Evolutionary conservation across 2,113 vertebrate genomes (phyloP).

Genomic region (Chiloscyllium plagiosum): DNA sequence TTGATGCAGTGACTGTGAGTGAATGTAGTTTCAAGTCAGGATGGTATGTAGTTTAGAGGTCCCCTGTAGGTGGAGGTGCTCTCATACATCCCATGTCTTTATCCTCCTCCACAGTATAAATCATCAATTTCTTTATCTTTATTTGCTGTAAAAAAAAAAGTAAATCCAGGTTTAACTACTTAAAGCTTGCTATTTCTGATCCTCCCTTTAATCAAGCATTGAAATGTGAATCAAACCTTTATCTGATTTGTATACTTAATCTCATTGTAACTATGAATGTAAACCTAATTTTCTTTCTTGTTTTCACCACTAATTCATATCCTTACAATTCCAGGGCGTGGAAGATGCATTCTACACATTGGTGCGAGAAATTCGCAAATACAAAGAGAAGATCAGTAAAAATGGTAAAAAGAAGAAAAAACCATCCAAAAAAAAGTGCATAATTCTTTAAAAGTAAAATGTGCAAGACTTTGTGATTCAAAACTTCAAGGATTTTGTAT

Average conservation of each 20-base stretch:
- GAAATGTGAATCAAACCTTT: background rate
- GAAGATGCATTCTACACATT: slow-evolving; percentile 77
- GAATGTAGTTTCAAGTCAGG: no score
- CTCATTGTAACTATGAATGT: background rate
- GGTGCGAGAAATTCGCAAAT: slow-evolving; percentile 74
- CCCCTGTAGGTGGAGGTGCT: no score
- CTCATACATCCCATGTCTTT: no score
- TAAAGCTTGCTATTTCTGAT: background rate
- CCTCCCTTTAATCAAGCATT: background rate
- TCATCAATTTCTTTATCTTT: no score
- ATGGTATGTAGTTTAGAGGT: no score
- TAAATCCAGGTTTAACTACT: background rate
- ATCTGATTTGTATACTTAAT: background rate
- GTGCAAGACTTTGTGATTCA: slow-evolving; percentile 6
- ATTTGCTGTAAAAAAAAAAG: no score
- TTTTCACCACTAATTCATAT: background rate
- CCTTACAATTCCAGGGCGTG: slow-evolving; percentile 58
- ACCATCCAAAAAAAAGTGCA: slow-evolving; percentile 67
- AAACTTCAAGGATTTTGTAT: background rate
- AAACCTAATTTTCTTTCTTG: background rate
- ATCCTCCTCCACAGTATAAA: no score
- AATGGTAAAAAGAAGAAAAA: slow-evolving; percentile 70
- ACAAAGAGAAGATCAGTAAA: slow-evolving; percentile 75
- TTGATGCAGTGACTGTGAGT: no score
- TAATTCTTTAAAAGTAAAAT: slow-evolving; percentile 57